Conservation (phyloP, 2,113 vertebrate genomes). For the Rutilus rutilus region DNA sequence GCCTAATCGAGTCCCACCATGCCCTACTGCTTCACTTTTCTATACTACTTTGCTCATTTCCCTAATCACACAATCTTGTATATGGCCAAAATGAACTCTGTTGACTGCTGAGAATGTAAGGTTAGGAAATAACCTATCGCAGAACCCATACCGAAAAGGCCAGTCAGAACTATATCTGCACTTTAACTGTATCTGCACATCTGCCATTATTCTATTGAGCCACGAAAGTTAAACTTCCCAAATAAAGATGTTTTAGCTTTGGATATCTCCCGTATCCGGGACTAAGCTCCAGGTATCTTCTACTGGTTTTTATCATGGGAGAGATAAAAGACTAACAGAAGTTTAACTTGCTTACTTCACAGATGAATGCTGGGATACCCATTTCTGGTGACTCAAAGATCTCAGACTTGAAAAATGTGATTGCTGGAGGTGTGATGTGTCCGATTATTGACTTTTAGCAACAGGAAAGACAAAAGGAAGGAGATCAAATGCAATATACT, state of each 20-base stretch:
- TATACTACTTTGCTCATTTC: conserved; percentile 15
- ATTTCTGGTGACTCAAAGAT: conserved; percentile 3
- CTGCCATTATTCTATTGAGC: conserved; percentile 32
- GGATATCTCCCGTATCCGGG: background rate
- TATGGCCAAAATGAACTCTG: background rate
- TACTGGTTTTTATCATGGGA: background rate
- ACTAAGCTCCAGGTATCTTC: background rate
- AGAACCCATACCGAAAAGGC: background rate
- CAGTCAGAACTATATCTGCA: conserved; percentile 29
- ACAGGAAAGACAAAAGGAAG: background rate
- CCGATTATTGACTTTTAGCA: conserved; percentile 6
- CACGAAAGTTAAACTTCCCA: conserved; percentile 23
- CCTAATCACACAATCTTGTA: background rate
- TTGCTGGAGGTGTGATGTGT: conserved; percentile 7
- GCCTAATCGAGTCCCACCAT: conserved; percentile 18
- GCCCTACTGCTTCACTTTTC: conserved; percentile 21
- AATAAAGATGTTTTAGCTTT: background rate
- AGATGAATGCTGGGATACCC: background rate
- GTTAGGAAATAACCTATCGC: background rate
- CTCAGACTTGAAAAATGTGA: background rate
- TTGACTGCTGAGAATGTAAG: background rate
- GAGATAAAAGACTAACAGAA: background rate
- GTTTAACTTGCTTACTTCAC: background rate
- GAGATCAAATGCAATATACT: conserved; percentile 31
- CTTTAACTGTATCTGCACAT: conserved; percentile 34